phyloP scores from a whole-genome alignment of 1,140 invertebrate species.

The Lepidurus packardi region DNA sequence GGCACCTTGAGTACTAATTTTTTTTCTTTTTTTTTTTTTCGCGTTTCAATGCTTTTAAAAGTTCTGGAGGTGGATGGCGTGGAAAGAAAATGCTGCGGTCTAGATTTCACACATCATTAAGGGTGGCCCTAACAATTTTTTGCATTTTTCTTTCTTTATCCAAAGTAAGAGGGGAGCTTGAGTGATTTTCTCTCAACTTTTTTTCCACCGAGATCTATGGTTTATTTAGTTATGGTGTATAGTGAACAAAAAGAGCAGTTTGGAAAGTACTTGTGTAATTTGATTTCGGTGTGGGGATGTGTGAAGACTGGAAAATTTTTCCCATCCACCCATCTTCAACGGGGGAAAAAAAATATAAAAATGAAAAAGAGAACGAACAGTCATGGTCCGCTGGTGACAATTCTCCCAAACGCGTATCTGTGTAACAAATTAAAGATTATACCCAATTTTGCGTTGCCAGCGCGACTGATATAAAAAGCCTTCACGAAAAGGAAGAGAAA shows the following conservation, averaged over 20 bases:
- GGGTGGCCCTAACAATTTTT: neutral
- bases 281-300: neutral
- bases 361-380: neutral
- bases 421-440: neutral
- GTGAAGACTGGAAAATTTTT: neutral
- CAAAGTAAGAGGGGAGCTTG: neutral
- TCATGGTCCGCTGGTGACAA: slow-evolving; percentile 9
- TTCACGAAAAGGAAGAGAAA: too few species aligned
- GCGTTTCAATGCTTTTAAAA: neutral
- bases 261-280: neutral
- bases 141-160: neutral
- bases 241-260: neutral
- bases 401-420: neutral
- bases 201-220: neutral
- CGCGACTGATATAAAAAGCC: too few species aligned
- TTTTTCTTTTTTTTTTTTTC: neutral
- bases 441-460: neutral
- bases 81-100: slow-evolving; percentile 17
- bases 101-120: slow-evolving; percentile 16
- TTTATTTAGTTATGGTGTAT: neutral
- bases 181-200: neutral
- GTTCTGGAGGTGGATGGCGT: neutral
- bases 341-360: neutral
- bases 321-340: slow-evolving; percentile 12
- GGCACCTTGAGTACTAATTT: neutral